Conservation (phyloP, 2,888 invertebrate species). For the Drosophila histrio region DNA sequence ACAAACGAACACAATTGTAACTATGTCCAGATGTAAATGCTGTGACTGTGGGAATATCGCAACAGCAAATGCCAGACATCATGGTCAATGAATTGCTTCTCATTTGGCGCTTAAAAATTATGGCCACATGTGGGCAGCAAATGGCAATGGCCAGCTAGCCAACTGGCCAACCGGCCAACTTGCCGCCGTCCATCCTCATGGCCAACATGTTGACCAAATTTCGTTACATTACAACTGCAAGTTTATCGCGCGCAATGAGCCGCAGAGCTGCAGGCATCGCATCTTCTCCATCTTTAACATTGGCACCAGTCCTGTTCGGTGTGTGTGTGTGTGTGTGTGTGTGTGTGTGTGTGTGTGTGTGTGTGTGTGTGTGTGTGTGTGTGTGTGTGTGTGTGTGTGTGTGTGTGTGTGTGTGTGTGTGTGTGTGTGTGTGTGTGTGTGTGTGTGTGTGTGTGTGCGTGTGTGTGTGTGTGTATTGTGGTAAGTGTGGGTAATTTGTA, state of each 20-base stretch:
- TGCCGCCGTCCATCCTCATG: conserved; percentile 45
- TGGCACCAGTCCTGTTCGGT: conserved; percentile 13
- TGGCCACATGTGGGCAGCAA: conserved; percentile 76
- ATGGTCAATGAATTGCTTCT: conserved; percentile 80
- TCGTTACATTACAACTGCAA: conserved; percentile 61
- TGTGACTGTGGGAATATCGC: conserved; percentile 37
- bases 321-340: conserved; percentile 5
- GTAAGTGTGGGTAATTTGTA: conserved; percentile 66
- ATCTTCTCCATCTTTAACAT: conserved; percentile 10
- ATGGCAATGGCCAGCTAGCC: conserved; percentile 29
- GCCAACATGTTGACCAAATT: conserved; percentile 74
- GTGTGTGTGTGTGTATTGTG: conserved; percentile 1
- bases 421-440: conserved; percentile 4
- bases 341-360: conserved; percentile 8
- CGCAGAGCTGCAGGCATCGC: conserved; percentile 51
- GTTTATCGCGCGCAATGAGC: conserved; percentile 71
- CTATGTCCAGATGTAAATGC: conserved; percentile 47
- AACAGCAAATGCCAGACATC: conserved; percentile 70
- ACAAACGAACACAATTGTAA: conserved; percentile 10
- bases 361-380: conserved; percentile 2
- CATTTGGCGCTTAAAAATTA: conserved; percentile 79
- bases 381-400: conserved; percentile 2
- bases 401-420: conserved; percentile 18
- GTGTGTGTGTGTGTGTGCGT: conserved; percentile 1
- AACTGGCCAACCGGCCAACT: conserved; percentile 2